A percentile compares a stretch with the other conserved stretches of the same genome.
phyloP scores from a whole-genome alignment of 2,113 vertebrate genomes.

The Sphyrna mokarran region DNA sequence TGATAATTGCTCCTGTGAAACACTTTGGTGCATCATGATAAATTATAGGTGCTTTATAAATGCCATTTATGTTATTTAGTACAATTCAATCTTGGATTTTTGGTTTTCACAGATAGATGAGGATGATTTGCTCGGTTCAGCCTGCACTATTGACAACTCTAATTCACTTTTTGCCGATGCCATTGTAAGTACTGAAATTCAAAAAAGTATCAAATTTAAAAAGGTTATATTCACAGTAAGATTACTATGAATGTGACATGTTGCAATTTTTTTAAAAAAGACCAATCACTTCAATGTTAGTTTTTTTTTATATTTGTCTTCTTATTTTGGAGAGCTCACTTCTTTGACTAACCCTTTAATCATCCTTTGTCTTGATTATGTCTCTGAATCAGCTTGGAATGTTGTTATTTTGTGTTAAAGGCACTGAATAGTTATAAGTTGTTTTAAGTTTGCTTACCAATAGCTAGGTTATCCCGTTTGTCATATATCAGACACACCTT shows the following conservation, averaged over 20 bases:
- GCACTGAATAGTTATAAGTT: background rate
- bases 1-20: background rate
- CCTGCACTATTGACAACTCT: conserved; percentile 82
- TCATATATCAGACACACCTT: background rate
- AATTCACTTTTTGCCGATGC: conserved; percentile 80
- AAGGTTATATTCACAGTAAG: background rate
- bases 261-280: background rate
- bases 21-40: background rate
- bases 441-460: background rate
- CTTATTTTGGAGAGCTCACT: background rate
- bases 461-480: background rate
- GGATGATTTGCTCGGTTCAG: conserved; percentile 82
- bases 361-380: background rate
- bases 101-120: conserved; percentile 59
- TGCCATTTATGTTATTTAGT: background rate
- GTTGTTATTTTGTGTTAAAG: background rate
- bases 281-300: background rate
- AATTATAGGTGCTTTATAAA: background rate
- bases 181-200: conserved; percentile 64
- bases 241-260: background rate
- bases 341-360: background rate
- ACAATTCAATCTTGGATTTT: background rate
- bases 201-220: background rate
- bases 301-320: background rate
- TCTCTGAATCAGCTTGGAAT: background rate